These are phyloP conservation scores for Cecidostiba fungosa DNA, from an alignment of 2,888 invertebrate genomes.

Conservation along the genomic window DNA sequence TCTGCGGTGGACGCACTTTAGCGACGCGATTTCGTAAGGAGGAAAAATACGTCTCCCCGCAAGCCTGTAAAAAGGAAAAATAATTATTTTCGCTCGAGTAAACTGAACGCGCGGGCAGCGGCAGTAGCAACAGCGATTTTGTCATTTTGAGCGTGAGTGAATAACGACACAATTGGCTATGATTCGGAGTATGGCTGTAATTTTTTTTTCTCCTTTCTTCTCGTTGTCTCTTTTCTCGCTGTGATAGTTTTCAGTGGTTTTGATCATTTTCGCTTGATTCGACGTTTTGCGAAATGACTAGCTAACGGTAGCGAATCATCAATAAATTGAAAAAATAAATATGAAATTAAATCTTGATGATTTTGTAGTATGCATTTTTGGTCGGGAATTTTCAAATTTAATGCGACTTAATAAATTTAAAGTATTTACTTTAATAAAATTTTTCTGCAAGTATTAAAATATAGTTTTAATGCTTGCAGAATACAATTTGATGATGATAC, in stretches of 20 bases:
- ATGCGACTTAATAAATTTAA: too few species aligned
- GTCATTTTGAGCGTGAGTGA: neutral
- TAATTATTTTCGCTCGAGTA: conserved; percentile 40
- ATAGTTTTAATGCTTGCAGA: too few species aligned
- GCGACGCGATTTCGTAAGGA: conserved; percentile 33
- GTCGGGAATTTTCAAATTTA: too few species aligned
- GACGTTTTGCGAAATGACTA: neutral
- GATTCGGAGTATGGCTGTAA: neutral
- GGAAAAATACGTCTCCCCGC: conserved; percentile 18
- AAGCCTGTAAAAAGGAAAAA: conserved; percentile 28
- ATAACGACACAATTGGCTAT: neutral
- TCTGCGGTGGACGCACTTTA: conserved; percentile 48
- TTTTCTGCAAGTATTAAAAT: too few species aligned
- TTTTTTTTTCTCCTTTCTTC: neutral
- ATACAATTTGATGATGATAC: too few species aligned
- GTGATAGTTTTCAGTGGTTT: neutral
- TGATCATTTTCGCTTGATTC: neutral
- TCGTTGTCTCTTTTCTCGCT: neutral
- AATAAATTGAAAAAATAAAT: neutral
- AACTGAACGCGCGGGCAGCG: neutral
- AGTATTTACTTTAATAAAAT: too few species aligned
- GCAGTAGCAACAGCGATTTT: neutral
- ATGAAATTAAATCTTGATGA: too few species aligned
- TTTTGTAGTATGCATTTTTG: too few species aligned
- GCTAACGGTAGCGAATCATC: too few species aligned